Conservation (phyloP, 2,797 vertebrate genomes). For the Myotis myotis region DNA sequence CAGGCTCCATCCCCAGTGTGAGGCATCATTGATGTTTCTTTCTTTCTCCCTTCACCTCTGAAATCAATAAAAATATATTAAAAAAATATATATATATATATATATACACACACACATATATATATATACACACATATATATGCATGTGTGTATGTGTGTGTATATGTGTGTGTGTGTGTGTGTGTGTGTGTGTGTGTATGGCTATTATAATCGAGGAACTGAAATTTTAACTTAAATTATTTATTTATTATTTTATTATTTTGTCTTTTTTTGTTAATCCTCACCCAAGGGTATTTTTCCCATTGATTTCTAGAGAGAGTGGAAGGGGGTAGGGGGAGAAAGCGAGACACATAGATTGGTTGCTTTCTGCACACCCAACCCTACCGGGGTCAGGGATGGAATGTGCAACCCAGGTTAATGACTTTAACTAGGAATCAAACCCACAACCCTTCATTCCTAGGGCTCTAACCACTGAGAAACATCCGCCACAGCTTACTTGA, state of each 20-base stretch:
- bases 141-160: no score
- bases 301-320: background rate
- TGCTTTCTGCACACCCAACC: background rate
- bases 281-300: background rate
- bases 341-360: background rate
- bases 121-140: rapidly evolving
- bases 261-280: background rate
- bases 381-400: background rate
- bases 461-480: no score
- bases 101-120: no score
- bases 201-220: background rate
- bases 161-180: no score
- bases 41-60: no score
- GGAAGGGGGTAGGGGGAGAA: background rate
- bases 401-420: background rate
- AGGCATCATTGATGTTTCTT: no score
- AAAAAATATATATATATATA: no score
- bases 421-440: background rate
- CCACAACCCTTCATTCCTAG: background rate
- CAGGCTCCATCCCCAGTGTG: no score
- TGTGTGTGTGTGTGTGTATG: no score
- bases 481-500: no score
- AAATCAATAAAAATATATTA: no score
- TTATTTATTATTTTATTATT: no score
- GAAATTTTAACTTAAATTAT: background rate